These are phyloP conservation scores for Apostichopus japonicus DNA, from an alignment of 35 echinoderm and acorn worm species.

Conservation along the genomic window DNA sequence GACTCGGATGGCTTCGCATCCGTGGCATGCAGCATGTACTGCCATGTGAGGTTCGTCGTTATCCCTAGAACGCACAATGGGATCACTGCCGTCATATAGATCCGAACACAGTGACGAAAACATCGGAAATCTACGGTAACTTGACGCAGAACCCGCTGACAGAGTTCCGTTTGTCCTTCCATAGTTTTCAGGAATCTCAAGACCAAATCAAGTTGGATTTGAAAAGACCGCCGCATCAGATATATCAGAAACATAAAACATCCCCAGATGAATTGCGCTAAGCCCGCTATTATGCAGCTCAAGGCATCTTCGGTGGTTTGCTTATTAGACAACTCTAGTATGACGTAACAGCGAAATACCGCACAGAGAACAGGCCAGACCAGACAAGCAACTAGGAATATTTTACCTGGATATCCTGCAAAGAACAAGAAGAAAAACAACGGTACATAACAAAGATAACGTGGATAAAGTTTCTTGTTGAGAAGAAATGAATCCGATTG, in stretches of 20 bases:
- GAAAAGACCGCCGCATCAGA: conserved; percentile 18
- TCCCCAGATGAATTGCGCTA: conserved; percentile 21
- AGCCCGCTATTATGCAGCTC: background rate
- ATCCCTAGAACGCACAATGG: background rate
- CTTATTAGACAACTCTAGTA: background rate
- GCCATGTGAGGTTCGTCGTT: conserved; percentile 34
- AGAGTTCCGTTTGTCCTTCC: conserved; percentile 17
- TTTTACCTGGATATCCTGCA: conserved; percentile 9
- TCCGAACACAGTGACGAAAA: conserved; percentile 25
- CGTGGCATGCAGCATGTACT: conserved; percentile 11
- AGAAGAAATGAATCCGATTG: too few species aligned
- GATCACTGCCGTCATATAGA: conserved; percentile 38
- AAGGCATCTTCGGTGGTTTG: background rate
- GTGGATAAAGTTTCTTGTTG: too few species aligned
- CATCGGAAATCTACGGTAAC: conserved; percentile 28
- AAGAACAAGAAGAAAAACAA: background rate
- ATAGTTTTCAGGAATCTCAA: background rate
- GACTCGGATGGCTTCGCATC: background rate
- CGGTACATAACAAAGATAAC: too few species aligned
- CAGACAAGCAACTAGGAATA: background rate
- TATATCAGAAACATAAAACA: conserved; percentile 9
- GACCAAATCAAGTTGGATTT: conserved; percentile 9
- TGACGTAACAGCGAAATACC: background rate
- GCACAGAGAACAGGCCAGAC: conserved; percentile 36
- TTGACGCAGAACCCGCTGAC: background rate